Base-by-base conservation (phyloP, 2,888 invertebrate genomes). In the Leptinotarsa haldemani region DNA sequence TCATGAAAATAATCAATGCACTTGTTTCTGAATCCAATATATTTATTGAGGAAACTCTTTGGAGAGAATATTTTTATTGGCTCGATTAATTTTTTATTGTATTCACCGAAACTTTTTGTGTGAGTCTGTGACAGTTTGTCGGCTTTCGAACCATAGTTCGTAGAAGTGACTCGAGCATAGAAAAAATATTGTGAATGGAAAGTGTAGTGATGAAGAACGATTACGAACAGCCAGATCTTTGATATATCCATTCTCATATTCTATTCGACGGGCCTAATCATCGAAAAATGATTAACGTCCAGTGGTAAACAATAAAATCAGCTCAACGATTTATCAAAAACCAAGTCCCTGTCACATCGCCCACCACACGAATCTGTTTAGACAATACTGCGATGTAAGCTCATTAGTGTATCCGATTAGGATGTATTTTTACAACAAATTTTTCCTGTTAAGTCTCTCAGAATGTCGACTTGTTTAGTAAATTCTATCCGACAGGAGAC, bases 401-500 rank as follows among this genome's bases (percentile, higher is more conserved):
- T 84, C 83, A 84, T 85, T 85, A 84, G 83, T 80, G 82, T 82
- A 85, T 84, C 84, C 82, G 85, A 83, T 85, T 84, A 83, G 77
- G 48, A 48, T 46, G 48, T 70, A 64, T 63, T 70, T 64, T 70
- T 63, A 70, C 64, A 70, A 30, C 64, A 56, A 68, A 15, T 52
- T 67, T 58, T 48, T 68, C 16, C 22, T 46, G 56, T 56, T 56
- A 68, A 68, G 68, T 56, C 56, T 13, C 56, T 56, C 68, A 68
- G 53, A 68, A 68, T 22, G 68, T 68, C 68, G 64, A 63, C 52
- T 52, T 52, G 63, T 64, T 64, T 56, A 4, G 63, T 70, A 70
- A 70, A 70, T 70, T 63, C 64, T 70, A 64, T 70, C 63, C 52
- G 76, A 76, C 76, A 73, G 74, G 70, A 63, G 71, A 76, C 74